Evolutionary conservation across 2,888 invertebrate species (phyloP), one percentile per base, ranked within the genome.

Genomic region (Graphium colonna): DNA sequence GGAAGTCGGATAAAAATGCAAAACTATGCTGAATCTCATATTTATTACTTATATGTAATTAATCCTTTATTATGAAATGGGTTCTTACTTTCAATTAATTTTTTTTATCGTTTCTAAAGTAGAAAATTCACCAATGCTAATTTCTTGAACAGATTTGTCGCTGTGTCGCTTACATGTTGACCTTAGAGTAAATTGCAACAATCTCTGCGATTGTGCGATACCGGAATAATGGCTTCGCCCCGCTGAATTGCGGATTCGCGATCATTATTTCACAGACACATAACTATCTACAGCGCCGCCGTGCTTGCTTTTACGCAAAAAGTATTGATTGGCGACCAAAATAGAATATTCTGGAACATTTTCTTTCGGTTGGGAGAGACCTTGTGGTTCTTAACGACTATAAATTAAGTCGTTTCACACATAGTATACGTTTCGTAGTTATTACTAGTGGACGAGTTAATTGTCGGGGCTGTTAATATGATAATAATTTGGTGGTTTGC

Each of bases 401-500:
- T 5, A 21, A 21, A 21, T 2, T 21, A 3, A 21, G 5, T 21
- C 21, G 21, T 21, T 21, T 21, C 21, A 21, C 21, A 5, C 21
- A 21, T 21, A 21, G 21, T 5, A 21, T 5, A 21, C 21, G 21
- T 21, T 18, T 46, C 9, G 9, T 12, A 1, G 9, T 12, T 7
- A 21, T 46, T 8, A 12, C 12, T 36, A 12, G 9, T 39, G 21
- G 41, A 33, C 38, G 21, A 10, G 28, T 38, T 38, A 44, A 33
- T 49, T 39, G 39, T 49, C 31, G 12, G 15, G 18, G 5, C 5
- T 38, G 41, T 36, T 41, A 40, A 46, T 33, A 26, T 59, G 64
- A 63, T 63, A 65, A 63, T 60, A 60, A 53, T 53, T 17, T 8
- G 15, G 33, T 10, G n/a, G n/a, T 31, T 45, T 26, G 47, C 42